Conservation (phyloP, 2,888 invertebrate genomes). For the Sisyra terminalis region DNA sequence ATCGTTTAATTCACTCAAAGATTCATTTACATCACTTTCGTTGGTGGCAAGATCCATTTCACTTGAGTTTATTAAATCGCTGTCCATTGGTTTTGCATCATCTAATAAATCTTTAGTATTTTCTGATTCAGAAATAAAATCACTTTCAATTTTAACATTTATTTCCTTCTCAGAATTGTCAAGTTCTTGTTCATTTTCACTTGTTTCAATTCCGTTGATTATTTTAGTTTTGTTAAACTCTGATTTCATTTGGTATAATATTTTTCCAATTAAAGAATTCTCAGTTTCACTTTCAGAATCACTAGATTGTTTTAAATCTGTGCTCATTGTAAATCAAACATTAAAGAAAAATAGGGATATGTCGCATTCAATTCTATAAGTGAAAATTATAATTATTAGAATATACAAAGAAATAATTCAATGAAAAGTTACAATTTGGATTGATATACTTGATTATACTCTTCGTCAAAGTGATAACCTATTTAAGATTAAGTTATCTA, state of each 20-base stretch:
- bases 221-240: slow-evolving; percentile 20
- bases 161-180: slow-evolving; percentile 7
- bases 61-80: slow-evolving; percentile 11
- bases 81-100: slow-evolving; percentile 11
- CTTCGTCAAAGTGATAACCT: no score
- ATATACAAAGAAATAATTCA: no score
- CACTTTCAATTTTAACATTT: slow-evolving; percentile 11
- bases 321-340: no score
- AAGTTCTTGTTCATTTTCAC: slow-evolving; percentile 2
- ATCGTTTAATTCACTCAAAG: background rate
- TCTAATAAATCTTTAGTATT: slow-evolving; percentile 10
- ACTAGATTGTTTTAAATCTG: slow-evolving; percentile 6
- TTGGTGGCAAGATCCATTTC: background rate
- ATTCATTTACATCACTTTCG: background rate
- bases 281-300: slow-evolving; percentile 10
- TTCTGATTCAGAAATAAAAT: background rate
- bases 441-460: no score
- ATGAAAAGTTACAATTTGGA: no score
- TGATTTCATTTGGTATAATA: slow-evolving; percentile 25
- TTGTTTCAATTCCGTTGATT: slow-evolving; percentile 6
- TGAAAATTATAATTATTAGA: no score
- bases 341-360: no score
- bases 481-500: no score
- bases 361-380: no score
- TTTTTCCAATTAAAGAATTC: slow-evolving; percentile 19